phyloP scores from a whole-genome alignment of 1,140 invertebrate genomes.

The Aethina tumida region DNA sequence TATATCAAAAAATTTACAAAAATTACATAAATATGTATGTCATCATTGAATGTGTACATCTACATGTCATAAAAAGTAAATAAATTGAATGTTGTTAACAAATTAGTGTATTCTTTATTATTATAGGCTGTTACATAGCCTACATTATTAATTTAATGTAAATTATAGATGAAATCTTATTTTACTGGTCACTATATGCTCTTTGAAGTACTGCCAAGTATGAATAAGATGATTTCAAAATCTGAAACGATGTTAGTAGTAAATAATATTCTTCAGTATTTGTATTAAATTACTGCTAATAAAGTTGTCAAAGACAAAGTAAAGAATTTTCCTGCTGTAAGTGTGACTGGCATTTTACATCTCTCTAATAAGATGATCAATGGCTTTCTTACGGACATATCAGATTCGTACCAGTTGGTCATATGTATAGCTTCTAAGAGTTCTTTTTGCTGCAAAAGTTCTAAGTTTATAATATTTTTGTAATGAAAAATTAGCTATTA shows the following conservation, averaged over 20 bases:
- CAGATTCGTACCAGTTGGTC: constrained; percentile 14
- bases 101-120: too few relatives aligned
- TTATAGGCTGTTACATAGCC: too few relatives aligned
- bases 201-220: constrained; percentile 13
- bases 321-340: constrained; percentile 16
- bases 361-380: constrained; percentile 15
- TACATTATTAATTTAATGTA: too few relatives aligned
- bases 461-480: background rate
- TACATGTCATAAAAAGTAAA: too few relatives aligned
- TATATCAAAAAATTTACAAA: too few relatives aligned
- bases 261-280: background rate
- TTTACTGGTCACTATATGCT: too few relatives aligned
- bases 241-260: constrained; percentile 8
- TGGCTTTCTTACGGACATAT: constrained; percentile 5
- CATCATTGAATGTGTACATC: too few relatives aligned
- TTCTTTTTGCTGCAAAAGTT: constrained; percentile 13
- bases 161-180: too few relatives aligned
- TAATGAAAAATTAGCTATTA: constrained; percentile 7
- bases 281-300: constrained; percentile 4
- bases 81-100: too few relatives aligned
- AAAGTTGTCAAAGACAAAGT: constrained; percentile 12
- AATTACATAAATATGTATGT: too few relatives aligned
- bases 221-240: constrained; percentile 13
- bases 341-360: constrained; percentile 11
- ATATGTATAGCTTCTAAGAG: constrained; percentile 12